Evolutionary conservation across 2,113 vertebrate genomes (phyloP), one percentile per base, ranked within the genome.

Genomic region (Corythornis madagascariensis): DNA sequence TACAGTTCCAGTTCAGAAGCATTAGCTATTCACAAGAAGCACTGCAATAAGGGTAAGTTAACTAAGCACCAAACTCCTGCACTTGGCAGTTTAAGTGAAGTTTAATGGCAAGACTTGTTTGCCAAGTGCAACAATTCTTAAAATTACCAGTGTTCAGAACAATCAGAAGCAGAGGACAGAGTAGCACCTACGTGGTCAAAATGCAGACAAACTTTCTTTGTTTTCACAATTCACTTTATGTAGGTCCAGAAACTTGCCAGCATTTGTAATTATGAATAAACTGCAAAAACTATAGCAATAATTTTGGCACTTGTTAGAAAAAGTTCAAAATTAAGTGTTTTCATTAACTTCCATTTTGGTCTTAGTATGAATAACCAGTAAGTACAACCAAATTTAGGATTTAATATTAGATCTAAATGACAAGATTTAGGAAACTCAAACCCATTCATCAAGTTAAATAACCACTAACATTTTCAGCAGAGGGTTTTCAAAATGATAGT

Each of bases 361-460:
- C 95, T 94, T 96, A 89, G 85, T 93, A 92, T 15, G 75, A 95
- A 91, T 81, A 94, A 95, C 76, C 89, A 93, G 91, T 91, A 95
- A 95, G 79, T 94, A 95, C 89, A 93, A 83, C 87, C 93, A 82
- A 95, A 90, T 92, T 40, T 43, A 92, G 90, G 91, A 7, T 94
- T 95, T 94, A 96, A 90, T 94, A 89, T 83, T 90, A 93, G 95
- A 71, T 89, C 93, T 96, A 89, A 94, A 75, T 83, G 73, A 89
- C 92, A 88, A 93, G 92, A 93, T 75, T 92, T 88, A 98, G 98
- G 98, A 98, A 98, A 98, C 95, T 97, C 97, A 97, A 98, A 99
- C 98, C 98, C 97, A 98, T 98, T 98, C 98, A 98, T 98, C 98
- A 98, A 98, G 98, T 97, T 97, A 97, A 98, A 98, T 96, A 98